Evolutionary conservation across 2,113 vertebrate genomes (phyloP), one percentile per base, ranked within the genome.

Genomic region (Tretioscincus oriximinensis): DNA sequence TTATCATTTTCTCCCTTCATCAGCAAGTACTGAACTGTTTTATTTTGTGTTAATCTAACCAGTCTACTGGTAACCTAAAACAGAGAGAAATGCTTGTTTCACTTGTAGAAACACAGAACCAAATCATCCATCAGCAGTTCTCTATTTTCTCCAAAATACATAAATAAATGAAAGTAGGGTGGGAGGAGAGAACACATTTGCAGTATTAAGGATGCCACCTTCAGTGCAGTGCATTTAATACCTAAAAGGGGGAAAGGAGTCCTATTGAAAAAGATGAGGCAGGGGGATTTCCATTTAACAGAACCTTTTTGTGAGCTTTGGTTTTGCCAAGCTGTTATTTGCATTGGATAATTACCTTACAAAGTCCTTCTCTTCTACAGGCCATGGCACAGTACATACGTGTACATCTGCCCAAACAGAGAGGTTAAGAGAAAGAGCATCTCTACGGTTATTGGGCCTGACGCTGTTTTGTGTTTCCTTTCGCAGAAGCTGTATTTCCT

Each of bases 51-150:
- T 88, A 85, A 89, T 73, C 65, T n/a, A 35, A 35, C 9, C 71
- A 75, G 81, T 81, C 73, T 1, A 22, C 70, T 76, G 64, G 77
- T 29, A 91, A 91, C 86, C 83, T 85, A 85, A 84, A 51, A 66
- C 12, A 78, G 88, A 85, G 35, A 41, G 35, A 41, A 85, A 29
- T 87, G 72, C 82, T 84, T 60, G 26, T 84, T 78, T 88, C 9
- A 80, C 79, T 88, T 65, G 41, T 83, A 61, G 35, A 41, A 41
- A 41, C 35, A 41, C 35, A 41, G 35, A 41, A 31, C 45, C 29
- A 68, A 68, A 85, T 86, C 68, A 83, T 74, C 77, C 60, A 60
- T 65, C n/a, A 54, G 5, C 51, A 71, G 51, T 83, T 66, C 14
- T 67, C 81, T 18, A 66, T 78, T 85, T 61, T 35, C 78, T 83